Percentiles rank a stretch among this genome's conserved stretches.
Conservation (phyloP, 1,140 invertebrate genomes). For the Cydia pomonella region DNA sequence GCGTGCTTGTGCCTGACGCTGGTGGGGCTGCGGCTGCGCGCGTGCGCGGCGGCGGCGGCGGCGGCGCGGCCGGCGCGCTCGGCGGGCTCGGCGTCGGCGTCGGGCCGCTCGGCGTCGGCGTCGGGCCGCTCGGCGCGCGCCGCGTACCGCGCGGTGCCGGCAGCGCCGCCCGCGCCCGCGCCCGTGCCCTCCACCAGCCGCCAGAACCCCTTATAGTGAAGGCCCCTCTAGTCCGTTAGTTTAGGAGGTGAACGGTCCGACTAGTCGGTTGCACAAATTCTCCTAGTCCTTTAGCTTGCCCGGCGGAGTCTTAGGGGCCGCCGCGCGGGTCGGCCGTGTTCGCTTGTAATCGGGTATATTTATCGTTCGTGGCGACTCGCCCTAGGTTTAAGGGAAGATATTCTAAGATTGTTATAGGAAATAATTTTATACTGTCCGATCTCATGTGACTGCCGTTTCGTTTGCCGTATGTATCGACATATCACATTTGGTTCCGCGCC, state of each 20-base stretch:
- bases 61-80: constrained; percentile 38
- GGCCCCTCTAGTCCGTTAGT: constrained; percentile 41
- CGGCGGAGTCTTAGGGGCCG: too few species aligned
- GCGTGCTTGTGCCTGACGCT: constrained; percentile 32
- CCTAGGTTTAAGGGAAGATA: constrained; percentile 54
- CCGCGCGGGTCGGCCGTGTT: background rate
- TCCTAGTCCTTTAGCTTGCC: too few species aligned
- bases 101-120: too few species aligned
- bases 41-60: constrained; percentile 34
- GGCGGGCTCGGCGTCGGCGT: constrained; percentile 34
- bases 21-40: constrained; percentile 38
- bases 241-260: background rate
- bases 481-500: constrained; percentile 41
- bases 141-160: constrained; percentile 60
- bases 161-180: constrained; percentile 38
- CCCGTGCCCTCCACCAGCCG: constrained; percentile 46
- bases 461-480: constrained; percentile 45
- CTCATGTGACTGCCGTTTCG: constrained; percentile 35
- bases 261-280: background rate
- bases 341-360: constrained; percentile 55
- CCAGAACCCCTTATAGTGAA: constrained; percentile 68
- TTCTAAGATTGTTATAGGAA: constrained; percentile 65
- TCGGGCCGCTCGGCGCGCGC: constrained; percentile 35
- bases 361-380: constrained; percentile 49
- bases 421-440: constrained; percentile 70